Percentiles rank a stretch among this genome's conserved stretches.
phyloP scores from a whole-genome alignment of 1,140 invertebrate species.

The Cyclina sinensis region DNA sequence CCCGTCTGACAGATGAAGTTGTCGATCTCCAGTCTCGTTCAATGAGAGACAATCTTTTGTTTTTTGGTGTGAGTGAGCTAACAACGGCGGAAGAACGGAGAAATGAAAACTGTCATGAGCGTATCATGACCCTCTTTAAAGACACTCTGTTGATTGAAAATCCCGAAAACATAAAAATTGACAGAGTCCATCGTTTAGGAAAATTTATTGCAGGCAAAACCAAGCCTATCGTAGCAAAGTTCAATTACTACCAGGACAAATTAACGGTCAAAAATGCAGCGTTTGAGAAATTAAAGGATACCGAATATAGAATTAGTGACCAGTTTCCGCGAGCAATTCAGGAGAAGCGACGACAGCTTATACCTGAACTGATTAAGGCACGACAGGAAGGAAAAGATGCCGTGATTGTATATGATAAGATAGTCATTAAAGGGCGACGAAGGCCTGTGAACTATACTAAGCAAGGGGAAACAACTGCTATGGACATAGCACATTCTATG shows the following conservation, averaged over 20 bases:
- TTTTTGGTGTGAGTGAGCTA: not conserved
- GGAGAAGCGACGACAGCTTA: too few species aligned
- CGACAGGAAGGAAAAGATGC: too few species aligned
- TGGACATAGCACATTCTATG: too few species aligned
- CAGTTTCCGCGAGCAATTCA: too few species aligned
- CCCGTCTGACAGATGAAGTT: not conserved
- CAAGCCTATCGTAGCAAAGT: not conserved
- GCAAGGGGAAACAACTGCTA: too few species aligned
- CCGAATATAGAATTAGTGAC: too few species aligned
- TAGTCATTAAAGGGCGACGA: too few species aligned
- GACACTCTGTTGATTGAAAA: not conserved
- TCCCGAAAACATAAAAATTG: not conserved
- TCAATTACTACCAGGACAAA: slow-evolving; percentile 5
- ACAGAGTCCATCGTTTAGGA: not conserved
- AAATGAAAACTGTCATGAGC: not conserved
- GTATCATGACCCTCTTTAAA: not conserved
- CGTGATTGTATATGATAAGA: too few species aligned
- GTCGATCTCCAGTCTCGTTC: too few species aligned
- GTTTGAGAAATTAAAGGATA: too few species aligned
- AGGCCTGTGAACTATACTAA: too few species aligned
- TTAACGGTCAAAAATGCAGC: not conserved
- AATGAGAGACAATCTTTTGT: slow-evolving; percentile 22
- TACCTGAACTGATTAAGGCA: too few species aligned
- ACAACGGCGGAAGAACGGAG: not conserved
- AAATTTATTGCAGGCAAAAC: not conserved